Conservation (phyloP, 2,888 invertebrate genomes). For the Drosophila anomalata region DNA sequence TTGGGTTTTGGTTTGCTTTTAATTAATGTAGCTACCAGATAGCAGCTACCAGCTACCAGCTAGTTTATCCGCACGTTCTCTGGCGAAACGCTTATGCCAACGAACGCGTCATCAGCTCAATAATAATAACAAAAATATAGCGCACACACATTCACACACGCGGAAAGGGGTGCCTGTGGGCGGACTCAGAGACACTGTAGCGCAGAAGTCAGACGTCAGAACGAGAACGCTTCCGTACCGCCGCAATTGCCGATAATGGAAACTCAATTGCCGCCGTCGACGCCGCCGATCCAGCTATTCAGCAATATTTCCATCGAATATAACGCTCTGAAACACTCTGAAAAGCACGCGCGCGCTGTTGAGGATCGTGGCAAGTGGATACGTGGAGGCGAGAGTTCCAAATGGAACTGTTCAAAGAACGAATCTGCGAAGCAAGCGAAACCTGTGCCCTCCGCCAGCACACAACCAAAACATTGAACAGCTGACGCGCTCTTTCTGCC, state of each 20-base stretch:
- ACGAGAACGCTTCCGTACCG: constrained; percentile 19
- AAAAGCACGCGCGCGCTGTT: constrained; percentile 27
- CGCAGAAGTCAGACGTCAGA: constrained; percentile 23
- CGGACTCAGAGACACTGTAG: background rate
- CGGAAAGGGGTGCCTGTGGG: constrained; percentile 21
- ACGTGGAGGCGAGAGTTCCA: constrained; percentile 57
- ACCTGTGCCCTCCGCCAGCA: constrained; percentile 54
- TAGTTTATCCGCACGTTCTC: constrained; percentile 7
- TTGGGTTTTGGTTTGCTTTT: background rate
- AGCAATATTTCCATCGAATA: constrained; percentile 9
- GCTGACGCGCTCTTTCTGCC: constrained; percentile 53
- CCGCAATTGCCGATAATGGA: constrained; percentile 35
- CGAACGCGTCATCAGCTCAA: constrained; percentile 61
- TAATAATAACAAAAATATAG: constrained; percentile 34
- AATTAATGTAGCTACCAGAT: background rate
- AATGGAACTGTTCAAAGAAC: constrained; percentile 70
- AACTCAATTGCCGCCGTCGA: constrained; percentile 24
- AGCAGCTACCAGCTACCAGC: too few relatives aligned
- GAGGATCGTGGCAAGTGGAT: constrained; percentile 7
- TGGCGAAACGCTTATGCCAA: constrained; percentile 60
- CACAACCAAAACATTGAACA: constrained; percentile 73
- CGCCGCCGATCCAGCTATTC: constrained; percentile 1
- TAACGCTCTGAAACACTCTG: constrained; percentile 4
- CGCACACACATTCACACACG: background rate
- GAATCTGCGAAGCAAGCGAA: constrained; percentile 42